Conservation (phyloP, 2,113 vertebrate genomes). For the Malurus elegans region DNA sequence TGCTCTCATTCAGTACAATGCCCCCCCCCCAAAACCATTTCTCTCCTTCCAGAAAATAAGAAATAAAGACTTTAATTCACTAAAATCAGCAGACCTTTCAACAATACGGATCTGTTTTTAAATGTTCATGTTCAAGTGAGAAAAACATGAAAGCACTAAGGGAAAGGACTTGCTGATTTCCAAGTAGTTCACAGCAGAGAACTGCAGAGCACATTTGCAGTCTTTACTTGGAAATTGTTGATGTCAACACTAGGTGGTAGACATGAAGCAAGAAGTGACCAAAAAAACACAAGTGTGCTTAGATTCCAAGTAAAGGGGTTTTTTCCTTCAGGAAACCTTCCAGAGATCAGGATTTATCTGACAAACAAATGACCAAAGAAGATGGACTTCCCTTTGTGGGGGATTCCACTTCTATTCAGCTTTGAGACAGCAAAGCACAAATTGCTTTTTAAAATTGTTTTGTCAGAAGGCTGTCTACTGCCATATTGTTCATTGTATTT, state of each 20-base stretch:
- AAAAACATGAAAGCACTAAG: not conserved
- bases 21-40: accelerated
- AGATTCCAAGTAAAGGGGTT: not conserved
- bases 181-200: not conserved
- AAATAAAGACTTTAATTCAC: not conserved
- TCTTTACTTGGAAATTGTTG: not conserved
- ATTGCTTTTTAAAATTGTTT: not conserved
- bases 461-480: not conserved
- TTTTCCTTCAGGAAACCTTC: not conserved
- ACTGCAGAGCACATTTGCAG: not conserved
- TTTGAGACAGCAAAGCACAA: not conserved
- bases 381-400: not conserved
- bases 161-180: not conserved
- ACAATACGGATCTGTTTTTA: not conserved
- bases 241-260: not conserved
- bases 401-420: not conserved
- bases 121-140: not conserved
- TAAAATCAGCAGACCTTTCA: not conserved
- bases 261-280: not conserved
- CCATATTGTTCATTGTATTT: not conserved
- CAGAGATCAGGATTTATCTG: not conserved
- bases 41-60: not conserved
- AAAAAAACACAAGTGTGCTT: not conserved
- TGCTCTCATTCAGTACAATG: not conserved
- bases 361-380: not conserved